phyloP scores from a whole-genome alignment of 1,140 invertebrate species.

The Drosophila prosaltans region DNA sequence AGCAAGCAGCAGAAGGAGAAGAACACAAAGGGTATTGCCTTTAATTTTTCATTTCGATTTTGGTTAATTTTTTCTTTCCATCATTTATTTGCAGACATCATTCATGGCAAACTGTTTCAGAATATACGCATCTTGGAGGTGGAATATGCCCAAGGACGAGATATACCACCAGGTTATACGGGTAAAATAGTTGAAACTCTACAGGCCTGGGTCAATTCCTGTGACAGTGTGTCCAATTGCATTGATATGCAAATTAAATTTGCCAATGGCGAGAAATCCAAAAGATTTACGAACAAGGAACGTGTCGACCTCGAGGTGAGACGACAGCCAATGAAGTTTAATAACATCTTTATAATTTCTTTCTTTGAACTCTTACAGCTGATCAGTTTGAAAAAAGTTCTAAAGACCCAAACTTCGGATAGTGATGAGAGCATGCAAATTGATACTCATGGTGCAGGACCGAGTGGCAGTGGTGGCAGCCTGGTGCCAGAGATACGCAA shows the following conservation, averaged over 20 bases:
- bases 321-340: neutral
- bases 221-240: constrained; percentile 93
- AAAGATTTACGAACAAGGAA: constrained; percentile 90
- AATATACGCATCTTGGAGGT: constrained; percentile 96
- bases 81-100: constrained; percentile 88
- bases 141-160: constrained; percentile 96
- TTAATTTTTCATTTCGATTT: constrained; percentile 23
- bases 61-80: neutral
- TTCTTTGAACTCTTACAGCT: constrained; percentile 84
- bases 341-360: neutral
- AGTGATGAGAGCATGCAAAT: constrained; percentile 87
- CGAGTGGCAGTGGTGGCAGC: constrained; percentile 56
- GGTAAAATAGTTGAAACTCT: constrained; percentile 90
- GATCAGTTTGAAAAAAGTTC: constrained; percentile 90
- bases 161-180: constrained; percentile 93
- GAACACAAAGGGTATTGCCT: constrained; percentile 13
- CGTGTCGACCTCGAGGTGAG: constrained; percentile 92
- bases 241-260: constrained; percentile 95
- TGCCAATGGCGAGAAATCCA: constrained; percentile 94
- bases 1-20: neutral
- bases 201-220: constrained; percentile 95
- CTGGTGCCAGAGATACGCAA: constrained; percentile 67
- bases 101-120: constrained; percentile 98
- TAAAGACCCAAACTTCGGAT: constrained; percentile 89
- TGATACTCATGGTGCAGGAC: constrained; percentile 84